Base-by-base conservation (phyloP, 1,140 invertebrate genomes). In the Hetaerina americana region DNA sequence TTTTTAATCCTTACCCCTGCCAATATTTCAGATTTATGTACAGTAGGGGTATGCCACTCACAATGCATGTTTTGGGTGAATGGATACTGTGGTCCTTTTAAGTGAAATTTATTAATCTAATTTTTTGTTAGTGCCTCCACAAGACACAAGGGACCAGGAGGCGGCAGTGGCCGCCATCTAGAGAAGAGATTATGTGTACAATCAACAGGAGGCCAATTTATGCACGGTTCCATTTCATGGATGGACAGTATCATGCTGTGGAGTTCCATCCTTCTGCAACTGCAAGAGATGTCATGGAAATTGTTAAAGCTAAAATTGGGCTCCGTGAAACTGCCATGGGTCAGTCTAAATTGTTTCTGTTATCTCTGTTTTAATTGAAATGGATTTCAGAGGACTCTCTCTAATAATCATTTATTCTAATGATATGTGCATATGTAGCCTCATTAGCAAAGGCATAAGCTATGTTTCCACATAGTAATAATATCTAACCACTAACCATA, bases 231-330 rank as follows among this genome's bases (percentile, higher is more conserved):
- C 89, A 95, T 80, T 91, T 98, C 77, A 91, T 97, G 86, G 94
- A 97, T 81, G 95, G 94, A 1, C 94, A 96, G 77, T 95, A 95
- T 79, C 93, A 97, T 78, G 92, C 94, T 0, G 89, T 97, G 1
- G 94, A 97, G 81, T 97, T 97, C 83, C 93, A 97, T 81, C 93
- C 95, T 0, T 95, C 94, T 26, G 92, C 95, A 15, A 95, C 94
- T 0, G 92, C 95, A n/a, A 87, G 87, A 75, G 94, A 97, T 77
- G 89, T 97, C 0, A 89, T 96, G 76, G 88, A 92, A 78, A 89
- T 94, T 75, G 90, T 98, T n/a, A 89, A 94, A 74, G 88, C 89
- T 40, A 97, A 96, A 84, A 95, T 98, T 77, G 95, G 95, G 6
- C 87, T 98, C 12, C 87, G 89, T 73, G 89, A 92, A 70, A 86